Conservation (phyloP, 2,797 vertebrate genomes). For the Epinephelus awoara region DNA sequence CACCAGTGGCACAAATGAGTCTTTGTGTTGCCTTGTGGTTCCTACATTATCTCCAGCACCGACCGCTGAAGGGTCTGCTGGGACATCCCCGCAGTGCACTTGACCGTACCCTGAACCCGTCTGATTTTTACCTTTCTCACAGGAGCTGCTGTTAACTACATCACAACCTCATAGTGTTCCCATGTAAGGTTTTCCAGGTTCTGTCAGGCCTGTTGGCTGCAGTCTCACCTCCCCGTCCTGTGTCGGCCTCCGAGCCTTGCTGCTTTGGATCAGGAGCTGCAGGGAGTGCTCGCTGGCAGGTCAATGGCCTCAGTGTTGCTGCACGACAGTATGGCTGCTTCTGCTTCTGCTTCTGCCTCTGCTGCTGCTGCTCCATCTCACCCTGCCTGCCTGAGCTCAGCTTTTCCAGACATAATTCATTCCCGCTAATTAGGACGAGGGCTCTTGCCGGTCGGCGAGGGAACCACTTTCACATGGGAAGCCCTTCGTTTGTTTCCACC, state of each 20-base stretch:
- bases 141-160: constrained; percentile 39
- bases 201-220: constrained; percentile 2
- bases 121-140: constrained; percentile 39
- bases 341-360: constrained; percentile 35
- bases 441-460: constrained; percentile 47
- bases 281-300: constrained; percentile 30
- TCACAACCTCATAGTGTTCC: constrained; percentile 18
- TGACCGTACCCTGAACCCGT: constrained; percentile 48
- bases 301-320: constrained; percentile 50
- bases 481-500: constrained; percentile 55
- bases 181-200: constrained; percentile 22
- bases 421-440: constrained; percentile 69
- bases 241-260: constrained; percentile 16
- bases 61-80: constrained; percentile 28
- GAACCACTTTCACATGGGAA: constrained; percentile 78
- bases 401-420: constrained; percentile 78
- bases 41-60: constrained; percentile 65
- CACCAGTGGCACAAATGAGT: constrained; percentile 63
- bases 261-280: constrained; percentile 58
- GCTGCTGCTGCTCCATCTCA: constrained; percentile 51
- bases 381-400: constrained; percentile 70
- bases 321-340: constrained; percentile 11
- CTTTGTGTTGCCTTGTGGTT: constrained; percentile 66
- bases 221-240: constrained; percentile 26
- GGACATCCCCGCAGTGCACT: constrained; percentile 37